These are phyloP conservation scores for Hippasteria phrygiana DNA, from an alignment of 53 echinoderm and acorn worm species.

Conservation along the genomic window DNA sequence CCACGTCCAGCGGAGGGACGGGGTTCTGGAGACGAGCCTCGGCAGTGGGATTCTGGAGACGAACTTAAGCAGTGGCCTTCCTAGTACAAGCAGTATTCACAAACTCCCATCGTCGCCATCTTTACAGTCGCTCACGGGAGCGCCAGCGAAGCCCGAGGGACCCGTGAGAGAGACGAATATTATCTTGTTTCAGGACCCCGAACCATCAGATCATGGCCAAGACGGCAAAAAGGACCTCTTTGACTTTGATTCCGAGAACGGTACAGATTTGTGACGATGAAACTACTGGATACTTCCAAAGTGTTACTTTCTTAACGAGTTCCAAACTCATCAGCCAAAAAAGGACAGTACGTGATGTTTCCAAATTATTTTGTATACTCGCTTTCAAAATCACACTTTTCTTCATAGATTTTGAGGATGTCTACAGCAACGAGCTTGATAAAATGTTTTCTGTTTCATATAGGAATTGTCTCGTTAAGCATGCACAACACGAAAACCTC, in stretches of 20 bases:
- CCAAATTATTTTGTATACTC: conserved; percentile 26
- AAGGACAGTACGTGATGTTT: no score
- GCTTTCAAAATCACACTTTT: conserved; percentile 12
- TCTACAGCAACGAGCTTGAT: not conserved
- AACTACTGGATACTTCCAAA: conserved; percentile 29
- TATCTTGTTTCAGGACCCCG: conserved; percentile 85
- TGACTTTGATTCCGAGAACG: conserved; percentile 88
- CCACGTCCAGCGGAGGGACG: conserved; percentile 92
- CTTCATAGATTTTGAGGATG: not conserved
- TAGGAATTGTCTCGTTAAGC: no score
- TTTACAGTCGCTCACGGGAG: conserved; percentile 45
- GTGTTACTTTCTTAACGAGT: conserved; percentile 5
- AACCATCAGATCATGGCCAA: conserved; percentile 65
- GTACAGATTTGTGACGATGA: conserved; percentile 82
- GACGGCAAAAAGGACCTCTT: conserved; percentile 52
- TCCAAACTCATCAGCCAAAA: conserved; percentile 25
- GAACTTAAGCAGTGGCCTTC: conserved; percentile 33
- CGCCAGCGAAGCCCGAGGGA: conserved; percentile 29
- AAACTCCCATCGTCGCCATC: not conserved
- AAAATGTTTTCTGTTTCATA: no score
- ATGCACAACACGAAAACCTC: no score
- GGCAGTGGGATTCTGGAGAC: conserved; percentile 77
- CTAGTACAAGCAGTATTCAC: conserved; percentile 34
- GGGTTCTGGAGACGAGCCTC: conserved; percentile 91
- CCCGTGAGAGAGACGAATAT: conserved; percentile 79